Evolutionary conservation across 2,113 vertebrate genomes (phyloP).

Genomic region (Coptodon bakossiorum): DNA sequence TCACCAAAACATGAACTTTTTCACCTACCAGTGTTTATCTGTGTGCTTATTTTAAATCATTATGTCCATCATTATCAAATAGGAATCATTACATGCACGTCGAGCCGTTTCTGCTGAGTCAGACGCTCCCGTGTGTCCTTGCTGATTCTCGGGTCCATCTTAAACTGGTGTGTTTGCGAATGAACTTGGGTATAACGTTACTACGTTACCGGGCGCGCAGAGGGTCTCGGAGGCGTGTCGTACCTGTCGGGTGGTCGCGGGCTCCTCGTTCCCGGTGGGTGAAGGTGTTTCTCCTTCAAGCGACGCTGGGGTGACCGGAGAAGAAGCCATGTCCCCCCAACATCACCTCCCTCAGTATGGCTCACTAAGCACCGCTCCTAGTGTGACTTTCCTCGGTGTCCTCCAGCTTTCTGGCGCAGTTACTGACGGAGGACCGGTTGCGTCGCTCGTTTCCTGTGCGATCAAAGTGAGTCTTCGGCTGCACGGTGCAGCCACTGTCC

Average conservation of each 20-base stretch:
- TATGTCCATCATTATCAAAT: fast-evolving
- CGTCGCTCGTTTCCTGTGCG: background rate
- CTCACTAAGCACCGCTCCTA: background rate
- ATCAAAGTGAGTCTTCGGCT: conserved; percentile 17
- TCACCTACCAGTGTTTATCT: fast-evolving
- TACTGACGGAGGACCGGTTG: background rate
- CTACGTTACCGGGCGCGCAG: background rate
- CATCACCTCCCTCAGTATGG: background rate
- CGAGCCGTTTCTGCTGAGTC: background rate
- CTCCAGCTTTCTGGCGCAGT: background rate
- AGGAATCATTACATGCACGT: fast-evolving
- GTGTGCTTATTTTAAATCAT: background rate
- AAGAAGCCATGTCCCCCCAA: conserved; percentile 27
- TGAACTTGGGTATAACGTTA: background rate
- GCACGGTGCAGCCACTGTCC: conserved; percentile 28
- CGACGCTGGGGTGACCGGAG: conserved; percentile 41
- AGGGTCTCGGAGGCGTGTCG: fast-evolving
- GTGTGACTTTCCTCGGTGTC: background rate
- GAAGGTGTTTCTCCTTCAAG: conserved; percentile 51
- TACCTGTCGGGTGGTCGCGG: conserved; percentile 32
- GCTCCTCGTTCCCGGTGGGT: conserved; percentile 27
- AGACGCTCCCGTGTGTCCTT: background rate
- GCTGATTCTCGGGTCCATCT: background rate
- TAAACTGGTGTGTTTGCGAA: background rate
- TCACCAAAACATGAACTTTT: background rate